Base-by-base conservation (phyloP, 1,140 invertebrate genomes). In the Scaptomyza pallida region DNA sequence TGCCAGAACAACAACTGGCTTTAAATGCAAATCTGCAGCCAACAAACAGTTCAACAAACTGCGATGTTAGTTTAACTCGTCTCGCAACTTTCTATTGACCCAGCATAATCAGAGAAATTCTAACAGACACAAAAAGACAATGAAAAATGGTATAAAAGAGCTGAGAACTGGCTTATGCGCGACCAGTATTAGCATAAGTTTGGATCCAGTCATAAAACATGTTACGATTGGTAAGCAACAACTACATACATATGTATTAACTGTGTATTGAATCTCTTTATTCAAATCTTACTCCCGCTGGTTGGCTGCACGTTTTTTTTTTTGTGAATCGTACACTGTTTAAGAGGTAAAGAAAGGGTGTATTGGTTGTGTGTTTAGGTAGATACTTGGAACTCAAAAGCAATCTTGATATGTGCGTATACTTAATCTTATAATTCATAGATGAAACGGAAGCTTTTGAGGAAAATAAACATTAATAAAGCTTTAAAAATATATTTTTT, bases 51-150 rank as follows among this genome's bases (percentile, higher is more conserved):
- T 88, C 82, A 81, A 78, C 62, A 74, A 86, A 83, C 78, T 55
- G 48, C 13, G 16, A n/a, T 16, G 15, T 50, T 17, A 2, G 3
- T 12, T 35, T 51, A 33, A 55, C 40, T 70, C 26, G 73, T 54
- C 50, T 64, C 44, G 47, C 70, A 76, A 76, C 81, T 86, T 86
- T 86, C 81, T 86, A 86, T 72, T 81, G 81, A 86, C 74, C 81
- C 57, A 74, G 64, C 63, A 48, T 30, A 43, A 56, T 40, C 47
- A 64, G 56, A 48, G 64, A 64, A 61, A 74, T 71, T 56, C 6
- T 37, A 37, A n/a, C 33, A 37, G n/a, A n/a, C n/a, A n/a, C n/a
- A n/a, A n/a, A n/a, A n/a, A n/a, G n/a, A n/a, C n/a, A n/a, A 4
- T 40, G 37, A n/a, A 16, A 10, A n/a, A 30, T 33, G 45, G 59